Evolutionary conservation across 2,113 vertebrate species (phyloP), one percentile per base, ranked within the genome.

Genomic region (Brachyhypopomus gauderio): DNA sequence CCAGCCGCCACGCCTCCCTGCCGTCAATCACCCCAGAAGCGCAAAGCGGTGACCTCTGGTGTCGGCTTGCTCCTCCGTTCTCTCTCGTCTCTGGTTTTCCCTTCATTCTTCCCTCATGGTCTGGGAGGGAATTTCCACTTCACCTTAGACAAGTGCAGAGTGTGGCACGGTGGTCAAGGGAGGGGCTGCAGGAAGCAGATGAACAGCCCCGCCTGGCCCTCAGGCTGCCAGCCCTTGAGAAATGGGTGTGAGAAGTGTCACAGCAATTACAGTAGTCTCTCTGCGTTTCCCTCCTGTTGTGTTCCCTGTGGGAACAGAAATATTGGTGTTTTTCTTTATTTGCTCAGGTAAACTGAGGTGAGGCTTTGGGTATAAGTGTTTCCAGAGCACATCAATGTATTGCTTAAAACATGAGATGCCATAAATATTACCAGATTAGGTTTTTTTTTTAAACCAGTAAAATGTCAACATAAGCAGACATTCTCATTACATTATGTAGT

Each of bases 191-290:
- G 72, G 72, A 67, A 81, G 63, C 63, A 19, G 69, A 69, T 81
- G 70, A 81, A 38, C 63, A 81, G 80, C 55, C 22, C 3, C 41
- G 52, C 52, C 69, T 64, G 75, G 76, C 81, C 86, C 76, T 76
- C 25, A 77, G 86, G 90, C 82, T 86, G 30, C 27, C 79, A 79
- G 60, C 80, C 85, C 84, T 77, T 84, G 82, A 85, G 86, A 88
- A 88, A 84, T 81, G 80, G 88, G 89, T 90, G 89, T 89, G 88
- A 92, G 90, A 87, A 80, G 89, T 92, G 89, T 92, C 90, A 89
- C 88, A 87, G 90, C 87, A 90, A 91, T 91, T 91, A 93, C 85
- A 89, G 88, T 86, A 86, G 88, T 90, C 85, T 86, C 86, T 75
- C 41, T 72, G 62, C 67, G 41, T 75, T 78, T 81, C 83, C 20